Evolutionary conservation across 1,140 invertebrate species (phyloP).

Genomic region (Ruditapes philippinarum): DNA sequence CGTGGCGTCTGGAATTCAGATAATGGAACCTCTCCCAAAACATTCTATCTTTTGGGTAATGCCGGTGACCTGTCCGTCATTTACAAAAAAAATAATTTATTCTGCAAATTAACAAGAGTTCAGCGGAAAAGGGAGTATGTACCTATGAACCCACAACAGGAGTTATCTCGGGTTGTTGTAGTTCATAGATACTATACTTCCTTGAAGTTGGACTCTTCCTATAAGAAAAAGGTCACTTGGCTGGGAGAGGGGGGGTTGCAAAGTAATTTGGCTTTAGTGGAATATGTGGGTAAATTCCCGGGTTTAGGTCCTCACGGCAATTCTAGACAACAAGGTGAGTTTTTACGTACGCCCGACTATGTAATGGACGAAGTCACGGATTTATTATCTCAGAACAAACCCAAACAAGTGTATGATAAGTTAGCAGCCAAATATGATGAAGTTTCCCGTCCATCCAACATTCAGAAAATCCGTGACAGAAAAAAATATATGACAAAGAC

Average conservation of each 20-base stretch:
- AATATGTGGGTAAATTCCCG: constrained; percentile 40
- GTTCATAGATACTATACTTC: constrained; percentile 51
- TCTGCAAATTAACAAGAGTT: constrained; percentile 10
- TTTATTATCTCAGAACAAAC: background rate
- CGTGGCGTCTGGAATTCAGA: constrained; percentile 3
- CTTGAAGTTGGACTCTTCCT: background rate
- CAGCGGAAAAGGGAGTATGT: constrained; percentile 21
- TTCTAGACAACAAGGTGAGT: background rate
- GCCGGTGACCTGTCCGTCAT: background rate
- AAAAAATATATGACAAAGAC: too few species aligned
- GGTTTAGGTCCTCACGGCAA: too few species aligned
- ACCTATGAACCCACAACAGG: constrained; percentile 31
- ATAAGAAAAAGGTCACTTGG: constrained; percentile 52
- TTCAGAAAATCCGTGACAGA: too few species aligned
- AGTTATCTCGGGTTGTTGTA: background rate
- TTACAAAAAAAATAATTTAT: constrained; percentile 22
- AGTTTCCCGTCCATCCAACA: background rate
- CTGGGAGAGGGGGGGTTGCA: constrained; percentile 15
- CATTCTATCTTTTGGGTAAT: background rate
- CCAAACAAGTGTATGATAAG: background rate
- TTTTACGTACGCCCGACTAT: background rate
- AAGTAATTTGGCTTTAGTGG: constrained; percentile 39
- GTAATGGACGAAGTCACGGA: background rate
- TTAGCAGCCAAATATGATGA: background rate
- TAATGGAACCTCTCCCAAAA: background rate